phyloP scores from a whole-genome alignment of 2,888 invertebrate genomes.

The Meteorus cinctellus region DNA sequence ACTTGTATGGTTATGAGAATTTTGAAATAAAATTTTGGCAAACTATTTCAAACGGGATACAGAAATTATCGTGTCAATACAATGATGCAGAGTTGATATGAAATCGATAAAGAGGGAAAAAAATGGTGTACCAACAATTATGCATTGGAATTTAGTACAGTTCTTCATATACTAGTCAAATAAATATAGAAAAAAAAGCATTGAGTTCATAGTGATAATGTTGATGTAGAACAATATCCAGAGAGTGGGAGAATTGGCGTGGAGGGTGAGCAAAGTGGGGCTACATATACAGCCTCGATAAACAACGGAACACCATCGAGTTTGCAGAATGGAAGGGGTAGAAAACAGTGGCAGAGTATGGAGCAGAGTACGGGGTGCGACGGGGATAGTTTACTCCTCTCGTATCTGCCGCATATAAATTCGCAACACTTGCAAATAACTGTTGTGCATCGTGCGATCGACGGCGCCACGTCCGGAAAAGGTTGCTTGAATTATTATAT shows the following conservation, averaged over 20 bases:
- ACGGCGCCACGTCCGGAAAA: slow-evolving; percentile 53
- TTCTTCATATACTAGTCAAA: background rate
- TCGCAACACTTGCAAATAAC: slow-evolving; percentile 67
- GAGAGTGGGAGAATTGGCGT: slow-evolving; percentile 48
- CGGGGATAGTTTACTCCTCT: slow-evolving; percentile 48
- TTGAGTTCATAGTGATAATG: slow-evolving; percentile 50
- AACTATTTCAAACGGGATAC: too few relatives aligned
- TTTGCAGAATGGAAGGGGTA: slow-evolving; percentile 51
- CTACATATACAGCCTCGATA: slow-evolving; percentile 24
- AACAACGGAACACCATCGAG: slow-evolving; percentile 18
- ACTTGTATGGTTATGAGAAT: too few relatives aligned
- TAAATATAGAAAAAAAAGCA: slow-evolving; percentile 31
- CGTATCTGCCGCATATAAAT: slow-evolving; percentile 63
- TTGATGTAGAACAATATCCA: slow-evolving; percentile 49
- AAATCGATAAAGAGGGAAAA: too few relatives aligned
- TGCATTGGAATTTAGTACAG: background rate
- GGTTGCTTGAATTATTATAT: slow-evolving; percentile 37
- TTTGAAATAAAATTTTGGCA: too few relatives aligned
- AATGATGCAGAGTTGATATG: too few relatives aligned
- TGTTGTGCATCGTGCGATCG: slow-evolving; percentile 61
- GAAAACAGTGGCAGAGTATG: slow-evolving; percentile 46
- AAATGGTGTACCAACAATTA: background rate
- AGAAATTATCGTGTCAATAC: too few relatives aligned
- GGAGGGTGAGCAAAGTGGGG: slow-evolving; percentile 44
- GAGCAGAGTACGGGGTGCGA: slow-evolving; percentile 58